These are phyloP conservation scores for Aphidoletes aphidimyza DNA, from an alignment of 2,888 invertebrate genomes.

Conservation along the genomic window DNA sequence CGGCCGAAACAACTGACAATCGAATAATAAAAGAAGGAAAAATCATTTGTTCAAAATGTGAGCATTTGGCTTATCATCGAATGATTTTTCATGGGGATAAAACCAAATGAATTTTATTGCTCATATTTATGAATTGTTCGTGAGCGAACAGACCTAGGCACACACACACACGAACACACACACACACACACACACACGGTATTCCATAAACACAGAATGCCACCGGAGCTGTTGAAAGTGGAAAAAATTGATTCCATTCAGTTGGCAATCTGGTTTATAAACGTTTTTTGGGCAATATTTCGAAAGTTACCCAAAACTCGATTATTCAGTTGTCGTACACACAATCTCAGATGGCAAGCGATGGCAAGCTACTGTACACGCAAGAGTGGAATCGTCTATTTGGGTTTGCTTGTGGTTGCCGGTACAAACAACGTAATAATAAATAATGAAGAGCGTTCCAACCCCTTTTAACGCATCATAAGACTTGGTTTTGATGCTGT, in stretches of 20 bases:
- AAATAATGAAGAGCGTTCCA: conserved; percentile 1
- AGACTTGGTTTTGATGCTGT: background rate
- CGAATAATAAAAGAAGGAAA: conserved; percentile 37
- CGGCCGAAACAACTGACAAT: background rate
- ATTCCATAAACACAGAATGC: background rate
- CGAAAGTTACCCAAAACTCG: background rate
- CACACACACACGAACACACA: no score
- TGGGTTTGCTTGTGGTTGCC: background rate
- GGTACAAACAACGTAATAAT: background rate
- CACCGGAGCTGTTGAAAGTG: conserved; percentile 1
- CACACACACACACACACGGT: background rate
- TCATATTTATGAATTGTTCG: conserved; percentile 17
- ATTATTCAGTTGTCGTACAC: background rate
- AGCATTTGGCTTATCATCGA: conserved; percentile 52
- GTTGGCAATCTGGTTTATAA: conserved; percentile 4
- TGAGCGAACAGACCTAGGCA: background rate
- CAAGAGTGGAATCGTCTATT: background rate
- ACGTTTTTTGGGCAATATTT: background rate
- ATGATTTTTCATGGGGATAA: conserved; percentile 54
- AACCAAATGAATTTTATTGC: conserved; percentile 46
- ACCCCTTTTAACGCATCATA: background rate
- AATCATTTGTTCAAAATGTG: conserved; percentile 52
- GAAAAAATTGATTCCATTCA: conserved; percentile 27
- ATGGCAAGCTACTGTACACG: background rate
- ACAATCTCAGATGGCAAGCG: background rate